phyloP scores from a whole-genome alignment of 2,113 vertebrate genomes.

The Channa maculata region DNA sequence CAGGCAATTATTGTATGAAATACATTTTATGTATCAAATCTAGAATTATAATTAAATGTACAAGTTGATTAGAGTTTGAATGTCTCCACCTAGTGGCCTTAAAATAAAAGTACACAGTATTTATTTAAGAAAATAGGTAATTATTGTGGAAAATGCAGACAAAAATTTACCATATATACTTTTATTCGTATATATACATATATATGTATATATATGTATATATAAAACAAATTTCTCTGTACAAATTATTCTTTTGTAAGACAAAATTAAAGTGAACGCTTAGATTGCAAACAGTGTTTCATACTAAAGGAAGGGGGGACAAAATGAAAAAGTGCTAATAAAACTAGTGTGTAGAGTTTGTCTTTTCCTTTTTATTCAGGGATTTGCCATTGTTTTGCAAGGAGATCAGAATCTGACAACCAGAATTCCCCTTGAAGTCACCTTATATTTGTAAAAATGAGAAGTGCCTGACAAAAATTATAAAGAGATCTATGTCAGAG shows the following conservation, averaged over 20 bases:
- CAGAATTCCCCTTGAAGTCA: constrained; percentile 54
- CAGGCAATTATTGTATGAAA: not conserved
- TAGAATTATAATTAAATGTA: not conserved
- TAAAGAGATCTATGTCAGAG: not conserved
- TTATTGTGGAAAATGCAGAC: constrained; percentile 24
- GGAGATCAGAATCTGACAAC: constrained; percentile 33
- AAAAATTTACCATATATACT: constrained; percentile 81
- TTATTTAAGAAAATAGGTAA: not conserved
- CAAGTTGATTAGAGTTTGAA: not conserved
- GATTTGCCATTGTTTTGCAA: constrained; percentile 57
- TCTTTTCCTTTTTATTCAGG: constrained; percentile 54
- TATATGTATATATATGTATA: constrained; percentile 82
- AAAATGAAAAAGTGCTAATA: constrained; percentile 82
- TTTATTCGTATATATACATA: constrained; percentile 64
- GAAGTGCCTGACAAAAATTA: constrained; percentile 27
- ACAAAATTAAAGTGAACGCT: constrained; percentile 79
- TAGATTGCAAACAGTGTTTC: constrained; percentile 85
- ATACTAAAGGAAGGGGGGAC: constrained; percentile 77
- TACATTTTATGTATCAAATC: constrained; percentile 4
- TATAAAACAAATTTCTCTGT: constrained; percentile 85
- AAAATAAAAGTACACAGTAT: not conserved
- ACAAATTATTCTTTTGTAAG: constrained; percentile 85
- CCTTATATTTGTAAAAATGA: constrained; percentile 28
- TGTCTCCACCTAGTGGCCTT: constrained; percentile 51
- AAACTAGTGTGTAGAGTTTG: constrained; percentile 51